Evolutionary conservation across 2,113 vertebrate genomes (phyloP), one percentile per base, ranked within the genome.

Genomic region (Amazona vittata): DNA sequence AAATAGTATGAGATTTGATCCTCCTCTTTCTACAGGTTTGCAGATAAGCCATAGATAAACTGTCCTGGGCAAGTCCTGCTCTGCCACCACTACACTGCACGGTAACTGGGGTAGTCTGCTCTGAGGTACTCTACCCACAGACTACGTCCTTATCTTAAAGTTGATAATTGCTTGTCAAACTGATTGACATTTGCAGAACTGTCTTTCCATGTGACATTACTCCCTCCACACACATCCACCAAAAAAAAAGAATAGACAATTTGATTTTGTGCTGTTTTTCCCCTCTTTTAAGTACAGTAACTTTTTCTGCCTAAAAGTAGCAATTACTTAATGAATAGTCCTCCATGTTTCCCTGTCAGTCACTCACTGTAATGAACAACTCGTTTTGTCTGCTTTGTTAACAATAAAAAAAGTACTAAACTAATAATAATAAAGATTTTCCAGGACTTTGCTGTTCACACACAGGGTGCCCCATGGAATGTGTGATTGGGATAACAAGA

Each of bases 141-240:
- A 60, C 93, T 94, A 1, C 2, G 28, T 95, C 95, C 92, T 97
- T 88, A 55, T 89, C 92, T 97, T 92, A 88, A 97, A 97, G 96
- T 95, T 98, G 98, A 98, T 97, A 98, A 98, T 98, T 98, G 97
- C 98, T 97, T 98, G 98, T 98, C 98, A 98, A 96, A 93, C 93
- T 98, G 98, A 98, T 97, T 98, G 98, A 98, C 97, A 96, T 92
- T 97, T 98, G 97, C 98, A 97, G 97, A 98, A 97, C 97, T 97
- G 98, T 97, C 97, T 97, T 98, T 97, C 96, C 96, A 94, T 92
- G 93, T 98, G 98, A 93, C 93, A 96, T 85, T 96, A 83, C 97
- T 96, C 95, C 96, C 83, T 96, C 93, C 96, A 94, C 95, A 92
- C 90, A 96, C 93, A 83, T 85, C 59, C 94, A 95, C 96, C 89